Percentiles rank a stretch among this genome's conserved stretches.
Evolutionary conservation across 2,113 vertebrate genomes (phyloP).

Genomic region (Mus spicilegus): DNA sequence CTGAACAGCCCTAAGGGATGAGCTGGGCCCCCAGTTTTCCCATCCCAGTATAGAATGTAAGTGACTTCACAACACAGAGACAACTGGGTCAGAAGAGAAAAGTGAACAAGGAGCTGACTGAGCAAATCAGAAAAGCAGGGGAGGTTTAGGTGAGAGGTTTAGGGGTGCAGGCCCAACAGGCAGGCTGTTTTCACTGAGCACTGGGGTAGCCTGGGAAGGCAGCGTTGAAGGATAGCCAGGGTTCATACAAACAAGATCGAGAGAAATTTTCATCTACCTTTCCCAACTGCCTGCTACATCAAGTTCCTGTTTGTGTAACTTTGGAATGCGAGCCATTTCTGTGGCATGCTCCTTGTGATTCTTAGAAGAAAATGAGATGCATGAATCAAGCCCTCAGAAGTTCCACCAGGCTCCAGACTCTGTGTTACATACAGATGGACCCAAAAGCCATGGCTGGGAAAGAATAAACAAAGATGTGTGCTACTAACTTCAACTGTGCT

Average conservation of each 20-base stretch:
- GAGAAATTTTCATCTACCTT: not conserved
- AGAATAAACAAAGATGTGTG: not conserved
- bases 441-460: too few species aligned
- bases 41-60: not conserved
- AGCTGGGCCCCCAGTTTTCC: not conserved
- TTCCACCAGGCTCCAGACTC: not conserved
- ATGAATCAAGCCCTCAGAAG: not conserved
- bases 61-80: not conserved
- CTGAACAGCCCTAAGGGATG: not conserved
- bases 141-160: not conserved
- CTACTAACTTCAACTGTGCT: not conserved
- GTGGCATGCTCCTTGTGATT: not conserved
- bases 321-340: not conserved
- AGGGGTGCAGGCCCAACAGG: rapidly evolving
- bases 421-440: not conserved
- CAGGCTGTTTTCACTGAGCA: not conserved
- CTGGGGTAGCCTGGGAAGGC: not conserved
- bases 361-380: not conserved
- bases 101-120: not conserved
- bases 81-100: not conserved
- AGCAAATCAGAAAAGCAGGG: not conserved
- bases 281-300: not conserved
- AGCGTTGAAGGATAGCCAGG: not conserved
- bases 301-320: not conserved
- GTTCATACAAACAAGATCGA: not conserved